A percentile compares a stretch with the other conserved stretches of the same genome.
phyloP scores from a whole-genome alignment of 2,113 vertebrate genomes.

The Accipiter virgatus region DNA sequence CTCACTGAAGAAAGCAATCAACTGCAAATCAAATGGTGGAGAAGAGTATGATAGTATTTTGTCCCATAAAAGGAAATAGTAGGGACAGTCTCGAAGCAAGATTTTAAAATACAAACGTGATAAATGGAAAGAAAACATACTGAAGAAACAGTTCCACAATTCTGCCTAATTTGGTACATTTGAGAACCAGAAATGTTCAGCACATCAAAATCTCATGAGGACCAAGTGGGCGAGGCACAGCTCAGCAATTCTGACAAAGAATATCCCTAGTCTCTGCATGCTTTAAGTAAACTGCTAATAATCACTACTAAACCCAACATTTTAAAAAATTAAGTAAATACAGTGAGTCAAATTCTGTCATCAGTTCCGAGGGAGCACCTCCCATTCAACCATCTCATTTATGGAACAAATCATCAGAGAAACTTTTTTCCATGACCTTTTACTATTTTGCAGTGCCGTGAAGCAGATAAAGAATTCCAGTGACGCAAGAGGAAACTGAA shows the following conservation, averaged over 20 bases:
- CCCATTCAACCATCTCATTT: neutral
- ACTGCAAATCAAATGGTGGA: neutral
- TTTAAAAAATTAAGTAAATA: neutral
- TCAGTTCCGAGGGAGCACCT: neutral
- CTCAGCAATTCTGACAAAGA: neutral
- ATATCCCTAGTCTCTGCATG: neutral
- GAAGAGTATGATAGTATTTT: neutral
- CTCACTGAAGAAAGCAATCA: neutral
- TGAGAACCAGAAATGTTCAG: neutral
- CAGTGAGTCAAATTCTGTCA: neutral
- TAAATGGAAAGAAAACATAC: neutral
- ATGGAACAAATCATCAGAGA: neutral
- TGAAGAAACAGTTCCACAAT: neutral
- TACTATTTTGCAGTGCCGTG: neutral
- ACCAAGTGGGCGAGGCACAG: neutral
- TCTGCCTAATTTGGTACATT: neutral
- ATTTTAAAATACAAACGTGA: neutral
- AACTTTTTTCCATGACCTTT: neutral
- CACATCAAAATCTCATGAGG: neutral
- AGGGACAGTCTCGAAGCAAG: neutral
- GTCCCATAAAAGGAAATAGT: neutral
- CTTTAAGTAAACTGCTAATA: neutral
- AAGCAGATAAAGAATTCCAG: slow-evolving; percentile 36
- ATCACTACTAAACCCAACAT: neutral
- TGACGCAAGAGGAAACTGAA: neutral